phyloP scores from a whole-genome alignment of 2,797 vertebrate genomes.

The Hemibagrus guttatus region DNA sequence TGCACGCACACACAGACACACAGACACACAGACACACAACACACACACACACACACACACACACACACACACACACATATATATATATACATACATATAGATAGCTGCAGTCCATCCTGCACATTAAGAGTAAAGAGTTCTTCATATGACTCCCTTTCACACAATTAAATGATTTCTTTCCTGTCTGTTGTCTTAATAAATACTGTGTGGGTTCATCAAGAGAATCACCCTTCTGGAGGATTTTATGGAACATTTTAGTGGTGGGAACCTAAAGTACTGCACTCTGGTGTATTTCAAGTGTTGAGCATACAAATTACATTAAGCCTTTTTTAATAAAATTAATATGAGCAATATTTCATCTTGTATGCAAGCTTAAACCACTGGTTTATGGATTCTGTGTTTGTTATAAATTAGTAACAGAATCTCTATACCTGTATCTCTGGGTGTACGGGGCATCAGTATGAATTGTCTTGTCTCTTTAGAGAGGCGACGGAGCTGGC shows the following conservation, averaged over 20 bases:
- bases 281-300: background rate
- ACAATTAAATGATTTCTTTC: constrained; percentile 51
- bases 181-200: constrained; percentile 36
- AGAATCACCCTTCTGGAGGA: constrained; percentile 31
- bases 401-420: background rate
- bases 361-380: background rate
- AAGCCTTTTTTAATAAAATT: background rate
- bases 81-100: no score
- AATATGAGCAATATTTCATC: background rate
- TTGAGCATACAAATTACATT: background rate
- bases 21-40: constrained; percentile 36
- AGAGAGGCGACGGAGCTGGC: constrained; percentile 63
- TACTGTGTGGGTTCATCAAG: constrained; percentile 26
- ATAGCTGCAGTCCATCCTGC: constrained; percentile 9
- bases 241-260: constrained; percentile 6
- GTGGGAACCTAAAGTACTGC: background rate
- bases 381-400: background rate
- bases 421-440: constrained; percentile 58
- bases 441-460: constrained; percentile 55
- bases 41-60: constrained; percentile 31
- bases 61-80: constrained; percentile 30
- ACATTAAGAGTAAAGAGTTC: constrained; percentile 32
- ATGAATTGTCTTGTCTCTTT: constrained; percentile 63
- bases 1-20: constrained; percentile 32
- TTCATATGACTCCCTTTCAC: constrained; percentile 42